A percentile compares a stretch with the other conserved stretches of the same genome.
Conservation (phyloP, 2,797 vertebrate genomes). For the Xyrichtys novacula region DNA sequence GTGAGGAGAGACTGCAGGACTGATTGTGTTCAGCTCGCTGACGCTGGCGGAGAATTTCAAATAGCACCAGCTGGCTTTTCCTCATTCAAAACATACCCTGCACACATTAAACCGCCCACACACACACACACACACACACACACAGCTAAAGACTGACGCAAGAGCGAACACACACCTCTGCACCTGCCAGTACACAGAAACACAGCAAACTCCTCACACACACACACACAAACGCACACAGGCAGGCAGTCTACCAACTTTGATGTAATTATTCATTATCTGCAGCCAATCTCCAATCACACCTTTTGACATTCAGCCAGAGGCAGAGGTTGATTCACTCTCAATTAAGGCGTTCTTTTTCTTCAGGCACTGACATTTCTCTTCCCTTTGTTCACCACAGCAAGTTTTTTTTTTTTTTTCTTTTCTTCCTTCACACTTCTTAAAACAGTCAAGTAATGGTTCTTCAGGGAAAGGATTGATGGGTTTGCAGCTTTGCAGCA, state of each 20-base stretch:
- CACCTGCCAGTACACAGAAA: slow-evolving; percentile 50
- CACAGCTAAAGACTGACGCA: slow-evolving; percentile 40
- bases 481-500: slow-evolving; percentile 29
- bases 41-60: slow-evolving; percentile 61
- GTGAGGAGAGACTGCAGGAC: slow-evolving; percentile 18
- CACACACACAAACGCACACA: background rate
- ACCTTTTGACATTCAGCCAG: slow-evolving; percentile 78
- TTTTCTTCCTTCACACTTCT: slow-evolving; percentile 33
- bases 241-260: slow-evolving; percentile 38
- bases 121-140: slow-evolving; percentile 7
- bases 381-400: slow-evolving; percentile 52
- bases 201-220: slow-evolving; percentile 5
- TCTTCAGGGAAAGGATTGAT: slow-evolving; percentile 40
- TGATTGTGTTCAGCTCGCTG: slow-evolving; percentile 52
- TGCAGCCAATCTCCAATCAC: slow-evolving; percentile 77
- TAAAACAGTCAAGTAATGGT: slow-evolving; percentile 65
- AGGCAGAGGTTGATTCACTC: slow-evolving; percentile 72
- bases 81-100: slow-evolving; percentile 62
- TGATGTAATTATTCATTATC: slow-evolving; percentile 80
- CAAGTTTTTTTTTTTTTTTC: slow-evolving; percentile 34
- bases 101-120: slow-evolving; percentile 41
- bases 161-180: slow-evolving; percentile 54
- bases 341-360: slow-evolving; percentile 76
- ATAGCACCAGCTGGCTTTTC: slow-evolving; percentile 66
- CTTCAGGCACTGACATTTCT: slow-evolving; percentile 64